phyloP scores from a whole-genome alignment of 2,113 vertebrate genomes.

The Clarias magur region DNA sequence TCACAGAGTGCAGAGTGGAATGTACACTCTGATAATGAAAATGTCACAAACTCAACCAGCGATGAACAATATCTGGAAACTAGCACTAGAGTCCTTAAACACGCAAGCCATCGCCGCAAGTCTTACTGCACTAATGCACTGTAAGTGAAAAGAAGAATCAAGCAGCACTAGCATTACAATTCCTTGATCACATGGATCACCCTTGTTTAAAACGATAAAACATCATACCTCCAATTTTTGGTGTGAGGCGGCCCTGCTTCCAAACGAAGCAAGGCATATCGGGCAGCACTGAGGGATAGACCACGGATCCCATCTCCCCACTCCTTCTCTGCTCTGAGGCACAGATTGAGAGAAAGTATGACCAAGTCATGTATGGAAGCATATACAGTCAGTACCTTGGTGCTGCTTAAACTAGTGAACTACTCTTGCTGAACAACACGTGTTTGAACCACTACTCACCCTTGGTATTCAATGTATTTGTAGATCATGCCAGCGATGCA shows the following conservation, averaged over 20 bases:
- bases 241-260: conserved; percentile 96
- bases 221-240: conserved; percentile 93
- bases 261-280: conserved; percentile 87
- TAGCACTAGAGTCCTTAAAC: too few species aligned
- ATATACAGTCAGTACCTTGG: neutral
- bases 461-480: conserved; percentile 98
- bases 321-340: conserved; percentile 87
- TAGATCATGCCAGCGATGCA: conserved; percentile 99
- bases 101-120: too few species aligned
- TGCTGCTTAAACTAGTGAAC: neutral
- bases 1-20: too few species aligned
- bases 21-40: too few species aligned
- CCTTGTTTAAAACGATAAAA: neutral
- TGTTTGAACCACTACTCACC: conserved; percentile 74
- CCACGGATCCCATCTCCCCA: conserved; percentile 98
- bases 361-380: neutral
- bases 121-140: too few species aligned
- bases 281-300: conserved; percentile 91
- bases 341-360: conserved; percentile 28
- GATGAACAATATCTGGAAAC: too few species aligned
- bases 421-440: neutral
- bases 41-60: too few species aligned
- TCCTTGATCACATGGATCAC: neutral
- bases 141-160: neutral
- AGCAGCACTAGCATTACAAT: neutral